Percentiles rank a stretch among this genome's conserved stretches.
phyloP scores from a whole-genome alignment of 2,797 vertebrate genomes.

The Denticeps clupeoides region DNA sequence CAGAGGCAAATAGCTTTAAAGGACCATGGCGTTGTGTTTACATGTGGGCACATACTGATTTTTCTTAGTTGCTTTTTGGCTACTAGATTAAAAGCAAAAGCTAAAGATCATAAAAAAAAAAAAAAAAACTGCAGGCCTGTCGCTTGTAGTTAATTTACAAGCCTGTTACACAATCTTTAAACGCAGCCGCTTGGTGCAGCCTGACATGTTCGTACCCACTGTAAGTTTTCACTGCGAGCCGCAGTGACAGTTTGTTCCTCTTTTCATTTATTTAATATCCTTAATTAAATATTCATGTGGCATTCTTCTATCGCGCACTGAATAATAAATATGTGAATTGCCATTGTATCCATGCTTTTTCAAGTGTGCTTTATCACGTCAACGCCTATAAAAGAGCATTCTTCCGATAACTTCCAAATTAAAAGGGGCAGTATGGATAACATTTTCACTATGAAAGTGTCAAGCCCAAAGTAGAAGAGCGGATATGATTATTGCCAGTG shows the following conservation, averaged over 20 bases:
- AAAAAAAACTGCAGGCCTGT: conserved; percentile 1
- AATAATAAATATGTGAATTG: conserved; percentile 5
- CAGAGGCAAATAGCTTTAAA: background rate
- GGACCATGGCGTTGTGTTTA: background rate
- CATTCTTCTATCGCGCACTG: conserved; percentile 7
- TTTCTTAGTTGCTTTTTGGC: background rate
- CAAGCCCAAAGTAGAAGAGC: no score
- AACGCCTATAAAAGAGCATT: no score
- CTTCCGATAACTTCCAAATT: no score
- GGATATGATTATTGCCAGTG: background rate
- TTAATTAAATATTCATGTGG: conserved; percentile 23
- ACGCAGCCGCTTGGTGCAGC: conserved; percentile 6
- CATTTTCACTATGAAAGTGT: no score
- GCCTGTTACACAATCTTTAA: background rate
- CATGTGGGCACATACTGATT: no score
- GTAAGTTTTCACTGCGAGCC: background rate
- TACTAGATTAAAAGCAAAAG: background rate
- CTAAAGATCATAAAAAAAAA: background rate
- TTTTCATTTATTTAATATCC: conserved; percentile 10
- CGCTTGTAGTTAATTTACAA: conserved; percentile 11
- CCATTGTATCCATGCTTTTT: background rate
- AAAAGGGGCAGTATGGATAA: no score
- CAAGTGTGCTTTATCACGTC: no score
- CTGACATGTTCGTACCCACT: conserved; percentile 17
- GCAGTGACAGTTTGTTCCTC: conserved; percentile 6